A percentile compares a stretch with the other conserved stretches of the same genome.
Conservation (phyloP, 2,888 invertebrate genomes). For the Lamproptera curius region DNA sequence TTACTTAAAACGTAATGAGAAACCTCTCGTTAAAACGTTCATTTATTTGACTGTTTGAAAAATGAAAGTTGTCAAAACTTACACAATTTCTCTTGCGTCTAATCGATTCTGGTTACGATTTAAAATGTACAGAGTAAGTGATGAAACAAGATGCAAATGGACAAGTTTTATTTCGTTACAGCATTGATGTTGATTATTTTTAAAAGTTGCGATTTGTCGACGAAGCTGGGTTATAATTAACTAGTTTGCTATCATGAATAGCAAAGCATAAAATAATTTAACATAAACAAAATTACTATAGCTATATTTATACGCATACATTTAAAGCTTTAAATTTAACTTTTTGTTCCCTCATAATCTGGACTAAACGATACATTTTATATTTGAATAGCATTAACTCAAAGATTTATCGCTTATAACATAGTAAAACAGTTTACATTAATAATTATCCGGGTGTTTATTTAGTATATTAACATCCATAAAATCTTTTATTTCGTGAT, state of each 20-base stretch:
- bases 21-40: not conserved
- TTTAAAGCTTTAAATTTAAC: not conserved
- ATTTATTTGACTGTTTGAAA: not conserved
- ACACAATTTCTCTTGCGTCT: not conserved
- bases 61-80: conserved; percentile 4
- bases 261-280: not conserved
- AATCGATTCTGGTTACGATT: not conserved
- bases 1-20: conserved; percentile 6
- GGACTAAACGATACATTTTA: too few species aligned
- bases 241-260: not conserved
- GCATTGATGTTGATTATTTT: not conserved
- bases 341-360: too few species aligned
- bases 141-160: not conserved
- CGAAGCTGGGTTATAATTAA: not conserved
- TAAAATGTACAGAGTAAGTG: not conserved
- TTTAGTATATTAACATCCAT: too few species aligned
- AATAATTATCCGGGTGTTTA: too few species aligned
- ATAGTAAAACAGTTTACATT: too few species aligned
- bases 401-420: too few species aligned
- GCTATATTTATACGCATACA: not conserved
- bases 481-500: too few species aligned
- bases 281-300: not conserved
- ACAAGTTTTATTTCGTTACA: not conserved
- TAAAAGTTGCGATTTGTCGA: not conserved
- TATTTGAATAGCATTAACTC: too few species aligned